phyloP scores from a whole-genome alignment of 2,113 vertebrate genomes.

The Paraplagusia blochii region DNA sequence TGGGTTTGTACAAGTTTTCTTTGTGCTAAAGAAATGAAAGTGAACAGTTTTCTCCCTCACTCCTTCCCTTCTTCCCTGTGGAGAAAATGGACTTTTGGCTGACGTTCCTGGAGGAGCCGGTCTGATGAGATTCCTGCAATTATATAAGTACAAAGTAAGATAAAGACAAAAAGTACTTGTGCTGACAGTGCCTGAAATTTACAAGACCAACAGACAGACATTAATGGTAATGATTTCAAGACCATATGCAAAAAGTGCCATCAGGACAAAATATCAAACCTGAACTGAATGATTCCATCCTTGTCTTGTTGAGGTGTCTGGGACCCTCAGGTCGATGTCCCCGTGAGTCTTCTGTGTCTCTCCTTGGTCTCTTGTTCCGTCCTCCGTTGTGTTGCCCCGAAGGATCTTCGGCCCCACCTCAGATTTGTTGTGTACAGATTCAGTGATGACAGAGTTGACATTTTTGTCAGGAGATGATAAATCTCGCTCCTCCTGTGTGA shows the following conservation, averaged over 20 bases:
- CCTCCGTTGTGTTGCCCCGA: neutral
- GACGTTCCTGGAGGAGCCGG: conserved; percentile 51
- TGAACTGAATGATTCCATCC: conserved; percentile 13
- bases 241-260: no score
- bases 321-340: neutral
- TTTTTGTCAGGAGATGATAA: neutral
- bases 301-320: neutral
- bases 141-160: neutral
- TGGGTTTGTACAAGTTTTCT: no score
- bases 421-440: neutral
- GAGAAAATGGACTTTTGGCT: conserved; percentile 28
- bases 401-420: neutral
- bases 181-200: no score
- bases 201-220: no score
- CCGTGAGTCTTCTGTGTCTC: conserved; percentile 1
- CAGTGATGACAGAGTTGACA: neutral
- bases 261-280: conserved; percentile 14
- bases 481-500: neutral
- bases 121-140: conserved; percentile 60
- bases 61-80: conserved; percentile 45
- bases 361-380: neutral
- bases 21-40: no score
- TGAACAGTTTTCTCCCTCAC: conserved; percentile 26
- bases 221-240: no score
- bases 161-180: no score